Evolutionary conservation across 2,113 vertebrate species (phyloP).

Genomic region (Ciconia boyciana): DNA sequence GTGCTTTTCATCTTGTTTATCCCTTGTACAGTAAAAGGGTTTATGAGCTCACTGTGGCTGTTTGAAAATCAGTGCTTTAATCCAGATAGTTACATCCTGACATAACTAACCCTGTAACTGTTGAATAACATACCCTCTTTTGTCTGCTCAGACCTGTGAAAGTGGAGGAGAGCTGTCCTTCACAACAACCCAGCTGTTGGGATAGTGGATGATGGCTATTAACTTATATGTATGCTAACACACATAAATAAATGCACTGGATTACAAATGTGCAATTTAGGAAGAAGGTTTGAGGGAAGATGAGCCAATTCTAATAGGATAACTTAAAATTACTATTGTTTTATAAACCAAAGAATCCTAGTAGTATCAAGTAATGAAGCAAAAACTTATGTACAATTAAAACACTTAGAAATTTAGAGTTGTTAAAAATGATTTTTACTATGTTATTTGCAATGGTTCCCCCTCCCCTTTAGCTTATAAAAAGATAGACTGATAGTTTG

Average conservation of each 20-base stretch:
- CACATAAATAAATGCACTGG: background rate
- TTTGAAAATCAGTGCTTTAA: background rate
- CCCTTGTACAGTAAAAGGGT: background rate
- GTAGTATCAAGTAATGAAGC: background rate
- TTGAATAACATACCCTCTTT: background rate
- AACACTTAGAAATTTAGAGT: background rate
- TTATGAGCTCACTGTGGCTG: background rate
- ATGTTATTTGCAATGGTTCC: background rate
- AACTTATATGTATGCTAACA: rapidly evolving
- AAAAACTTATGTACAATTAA: background rate
- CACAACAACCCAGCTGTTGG: background rate
- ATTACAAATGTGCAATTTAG: background rate
- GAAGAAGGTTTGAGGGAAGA: background rate
- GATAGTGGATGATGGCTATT: background rate
- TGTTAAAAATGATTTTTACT: background rate
- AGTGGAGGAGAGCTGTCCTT: background rate
- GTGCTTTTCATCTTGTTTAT: background rate
- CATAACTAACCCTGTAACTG: background rate
- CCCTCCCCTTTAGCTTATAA: background rate
- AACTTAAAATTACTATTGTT: background rate
- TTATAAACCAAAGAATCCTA: background rate
- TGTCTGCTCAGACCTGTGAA: background rate
- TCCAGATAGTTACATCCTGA: background rate
- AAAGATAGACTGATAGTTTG: background rate
- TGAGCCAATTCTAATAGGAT: background rate